Base-by-base conservation (phyloP, 2,888 invertebrate genomes). In the Pseudococcus jackbeardsleyi region DNA sequence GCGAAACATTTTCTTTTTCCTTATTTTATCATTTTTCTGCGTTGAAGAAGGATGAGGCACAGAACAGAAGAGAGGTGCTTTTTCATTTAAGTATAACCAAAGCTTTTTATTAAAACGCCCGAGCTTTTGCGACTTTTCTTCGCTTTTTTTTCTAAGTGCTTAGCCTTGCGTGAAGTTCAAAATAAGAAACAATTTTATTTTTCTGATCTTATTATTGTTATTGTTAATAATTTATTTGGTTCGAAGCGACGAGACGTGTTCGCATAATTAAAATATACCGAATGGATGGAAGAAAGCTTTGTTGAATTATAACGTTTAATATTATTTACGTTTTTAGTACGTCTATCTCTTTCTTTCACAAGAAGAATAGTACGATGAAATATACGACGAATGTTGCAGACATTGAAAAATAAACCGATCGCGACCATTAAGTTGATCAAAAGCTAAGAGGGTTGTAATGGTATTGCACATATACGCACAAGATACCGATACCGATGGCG, bases 71-170 rank as follows among this genome's bases (percentile, higher is more conserved):
- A 15, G n/a, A 17, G 72, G 33, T 72, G 33, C 72, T 72, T 54
- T 84, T 84, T 84, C 84, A 84, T 84, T 84, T 84, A 84, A 84
- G 84, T 54, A 84, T 84, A 84, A 84, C 48, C 84, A 26, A 84
- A 84, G 84, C 84, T 84, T 84, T 84, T 84, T 84, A 84, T 84
- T 84, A 84, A 84, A 84, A 84, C 84, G 54, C 54, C 54, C 84
- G n/a, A 48, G 48, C 54, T 54, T 84, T 84, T 26, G 46, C 54
- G 48, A 33, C 72, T 72, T 72, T 72, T 39, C 72, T 72, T 72
- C 33, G 72, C 39, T 26, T 50, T 54, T 50, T 84, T 84, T 48
- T n/a, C n/a, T 82, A 54, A 84, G 72, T 72, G 39, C 72, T 72
- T 72, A 72, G 39, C 39, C 72, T 72, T 72, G 72, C 72, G 72